Percentiles rank a stretch among this genome's conserved stretches.
These are phyloP conservation scores for Copsychus sechellarum DNA, from an alignment of 2,113 vertebrate species.

Conservation along the genomic window DNA sequence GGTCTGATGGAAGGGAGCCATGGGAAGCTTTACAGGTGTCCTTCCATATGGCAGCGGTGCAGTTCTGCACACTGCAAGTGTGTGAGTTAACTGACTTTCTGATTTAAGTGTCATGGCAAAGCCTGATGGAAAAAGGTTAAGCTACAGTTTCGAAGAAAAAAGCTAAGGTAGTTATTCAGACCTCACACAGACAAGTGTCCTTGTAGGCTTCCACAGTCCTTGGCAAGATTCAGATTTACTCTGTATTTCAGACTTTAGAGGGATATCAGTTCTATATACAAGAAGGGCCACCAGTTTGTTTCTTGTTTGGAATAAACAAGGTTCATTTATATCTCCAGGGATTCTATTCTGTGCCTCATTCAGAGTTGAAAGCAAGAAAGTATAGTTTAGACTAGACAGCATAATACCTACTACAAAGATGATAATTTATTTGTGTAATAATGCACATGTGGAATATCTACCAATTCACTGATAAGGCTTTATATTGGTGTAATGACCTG, in stretches of 20 bases:
- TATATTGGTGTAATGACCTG: background rate
- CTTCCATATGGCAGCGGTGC: rapidly evolving
- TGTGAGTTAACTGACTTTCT: background rate
- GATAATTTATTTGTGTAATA: background rate
- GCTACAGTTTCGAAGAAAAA: background rate
- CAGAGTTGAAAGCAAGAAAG: background rate
- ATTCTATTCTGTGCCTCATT: background rate
- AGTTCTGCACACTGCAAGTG: too few species aligned
- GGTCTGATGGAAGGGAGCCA: background rate
- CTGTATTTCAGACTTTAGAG: background rate
- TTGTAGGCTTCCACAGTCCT: background rate
- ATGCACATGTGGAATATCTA: background rate
- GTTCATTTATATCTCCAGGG: background rate
- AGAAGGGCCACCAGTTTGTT: background rate
- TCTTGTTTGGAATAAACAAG: background rate
- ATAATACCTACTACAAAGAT: background rate
- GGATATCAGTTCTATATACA: background rate
- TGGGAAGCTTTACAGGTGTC: background rate
- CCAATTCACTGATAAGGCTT: background rate
- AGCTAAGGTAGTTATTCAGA: background rate
- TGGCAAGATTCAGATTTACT: background rate
- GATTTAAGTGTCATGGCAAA: background rate
- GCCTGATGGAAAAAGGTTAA: background rate
- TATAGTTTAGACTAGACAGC: background rate
- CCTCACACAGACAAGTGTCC: background rate